These are phyloP conservation scores for Temnothorax curvispinosus DNA, from an alignment of 1,140 invertebrate species.

Conservation along the genomic window DNA sequence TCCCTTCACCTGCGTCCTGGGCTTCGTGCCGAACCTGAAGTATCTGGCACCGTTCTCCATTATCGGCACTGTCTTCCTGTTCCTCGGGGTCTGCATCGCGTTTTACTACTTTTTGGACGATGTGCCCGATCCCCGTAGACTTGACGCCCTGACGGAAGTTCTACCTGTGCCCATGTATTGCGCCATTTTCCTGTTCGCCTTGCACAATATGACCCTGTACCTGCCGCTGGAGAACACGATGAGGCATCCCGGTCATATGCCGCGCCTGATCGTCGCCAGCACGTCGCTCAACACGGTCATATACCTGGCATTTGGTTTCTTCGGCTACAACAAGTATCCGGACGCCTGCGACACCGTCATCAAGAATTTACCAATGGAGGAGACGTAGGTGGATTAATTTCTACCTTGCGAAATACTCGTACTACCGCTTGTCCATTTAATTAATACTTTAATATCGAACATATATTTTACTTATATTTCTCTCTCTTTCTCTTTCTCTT, in stretches of 20 bases:
- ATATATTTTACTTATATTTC: neutral
- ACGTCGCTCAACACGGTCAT: slow-evolving; percentile 85
- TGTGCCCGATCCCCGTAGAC: slow-evolving; percentile 74
- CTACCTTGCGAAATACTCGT: neutral
- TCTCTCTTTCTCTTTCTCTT: neutral
- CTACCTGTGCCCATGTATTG: slow-evolving; percentile 81
- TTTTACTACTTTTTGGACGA: slow-evolving; percentile 84
- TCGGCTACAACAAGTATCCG: slow-evolving; percentile 87
- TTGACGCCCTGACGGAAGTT: slow-evolving; percentile 59
- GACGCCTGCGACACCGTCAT: slow-evolving; percentile 83
- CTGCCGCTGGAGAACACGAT: slow-evolving; percentile 87
- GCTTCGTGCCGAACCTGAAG: slow-evolving; percentile 86
- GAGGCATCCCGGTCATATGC: slow-evolving; percentile 84
- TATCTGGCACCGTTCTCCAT: slow-evolving; percentile 87
- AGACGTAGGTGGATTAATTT: slow-evolving; percentile 75
- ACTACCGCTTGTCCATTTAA: neutral
- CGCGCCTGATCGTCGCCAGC: slow-evolving; percentile 83
- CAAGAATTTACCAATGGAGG: slow-evolving; percentile 82
- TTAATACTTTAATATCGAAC: neutral
- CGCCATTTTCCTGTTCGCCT: slow-evolving; percentile 86
- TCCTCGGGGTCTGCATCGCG: slow-evolving; percentile 81
- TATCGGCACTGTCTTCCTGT: slow-evolving; percentile 85
- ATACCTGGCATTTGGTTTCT: slow-evolving; percentile 86
- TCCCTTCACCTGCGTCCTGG: slow-evolving; percentile 81
- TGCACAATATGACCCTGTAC: slow-evolving; percentile 86